Evolutionary conservation across 2,113 vertebrate genomes (phyloP), one percentile per base, ranked within the genome.

Genomic region (Trichomycterus rosablanca): DNA sequence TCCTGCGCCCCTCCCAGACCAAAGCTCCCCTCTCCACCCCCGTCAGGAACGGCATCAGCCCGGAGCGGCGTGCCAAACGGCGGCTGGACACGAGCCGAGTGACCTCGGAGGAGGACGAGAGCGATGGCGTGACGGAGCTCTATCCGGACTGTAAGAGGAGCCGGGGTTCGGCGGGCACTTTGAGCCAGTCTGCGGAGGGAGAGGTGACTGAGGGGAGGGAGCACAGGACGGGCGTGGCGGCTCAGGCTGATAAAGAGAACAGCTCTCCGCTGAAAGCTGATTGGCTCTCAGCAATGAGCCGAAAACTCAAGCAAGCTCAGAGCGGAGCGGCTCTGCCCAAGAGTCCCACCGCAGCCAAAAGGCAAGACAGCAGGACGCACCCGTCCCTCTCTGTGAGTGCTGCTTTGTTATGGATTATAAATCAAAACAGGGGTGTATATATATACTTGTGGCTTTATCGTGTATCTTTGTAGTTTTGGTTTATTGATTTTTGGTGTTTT

Each of bases 201-300:
- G 76, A 67, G 63, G 77, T 56, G 57, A 11, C 2, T 1, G 72
- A 58, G 49, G 32, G 61, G 19, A 79, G 62, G 40, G 75, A 70
- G 16, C 40, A 51, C 5, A 49, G 35, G n/a, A 51, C 73, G 15
- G 70, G 67, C 2, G 59, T 73, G 0, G 48, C 75, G 0, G 43
- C 56, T 1, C 80, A 78, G 63, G 63, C 77, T 40, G 88, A 86
- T 67, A 97, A 97, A 65, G 96, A 98, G 76, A 98, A 98, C 40
- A 83, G 68, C 70, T 90, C 86, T 18, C 91, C 90, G 7, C 79
- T 78, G 46, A 78, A 72, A 6, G 78, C 75, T 40, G 90, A 93
- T 72, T 98, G 96, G 95, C 73, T 98, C 52, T 88, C 91, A 30
- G 89, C 73, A 60, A 81, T 98, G 78, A 86, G 91, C 51, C 89